Evolutionary conservation across 2,888 invertebrate species (phyloP), one percentile per base, ranked within the genome.

Genomic region (Caenorhabditis japonica): DNA sequence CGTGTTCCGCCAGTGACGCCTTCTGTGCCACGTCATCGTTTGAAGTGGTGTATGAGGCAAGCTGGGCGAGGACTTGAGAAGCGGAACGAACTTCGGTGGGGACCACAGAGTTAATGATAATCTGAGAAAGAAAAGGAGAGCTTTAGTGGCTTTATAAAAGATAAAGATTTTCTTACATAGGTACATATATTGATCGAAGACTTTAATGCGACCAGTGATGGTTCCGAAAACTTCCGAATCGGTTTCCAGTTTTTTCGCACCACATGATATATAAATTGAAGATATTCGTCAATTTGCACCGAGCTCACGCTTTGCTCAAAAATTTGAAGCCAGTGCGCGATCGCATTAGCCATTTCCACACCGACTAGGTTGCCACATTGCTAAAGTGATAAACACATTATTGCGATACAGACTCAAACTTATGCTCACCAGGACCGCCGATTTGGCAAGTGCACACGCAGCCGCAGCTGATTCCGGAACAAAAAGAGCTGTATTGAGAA

Each of bases 171-270:
- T 30, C 68, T 47, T 21, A 79, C 76, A 56, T 30, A 51, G 33
- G 53, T 60, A 33, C 72, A 72, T 5, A 79, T 27, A 13, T 56
- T 69, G 38, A 75, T 39, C 7, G 72, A 30, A n/a, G 51, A 41
- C n/a, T 41, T 27, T 1, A 75, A 39, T 4, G 61, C 69, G 10
- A 8, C 15, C 5, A 64, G 10, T 8, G 75, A 68, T 8, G 41
- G 62, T 7, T 69, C 69, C 4, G 41, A 36, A 17, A 41, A 56
- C 30, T 36, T 34, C 10, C 75, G 25, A 13, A 77, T 53, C 30
- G 60, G 25, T 49, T 75, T 77, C 81, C 75, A 79, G 15, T 76
- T 71, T 38, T 79, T 77, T 33, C 60, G 66, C 3, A 81, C 59
- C 8, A 76, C 76, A 23, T 74, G 74, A 23, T 74, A 69, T n/a